Conservation (phyloP, 1,140 invertebrate genomes). For the Cotesia chilonis region DNA sequence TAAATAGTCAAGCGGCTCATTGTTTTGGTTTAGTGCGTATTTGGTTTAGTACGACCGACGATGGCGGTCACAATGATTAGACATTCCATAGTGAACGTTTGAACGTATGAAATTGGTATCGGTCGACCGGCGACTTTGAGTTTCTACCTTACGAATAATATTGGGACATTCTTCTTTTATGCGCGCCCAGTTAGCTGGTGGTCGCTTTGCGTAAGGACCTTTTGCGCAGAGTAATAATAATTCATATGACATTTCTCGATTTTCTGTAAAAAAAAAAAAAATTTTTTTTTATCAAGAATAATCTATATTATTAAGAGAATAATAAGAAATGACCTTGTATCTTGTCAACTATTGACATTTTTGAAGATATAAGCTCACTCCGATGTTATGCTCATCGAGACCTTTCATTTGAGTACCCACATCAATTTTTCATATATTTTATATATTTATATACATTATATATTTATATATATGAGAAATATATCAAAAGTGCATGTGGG, state of each 20-base stretch:
- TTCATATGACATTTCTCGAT: conserved; percentile 65
- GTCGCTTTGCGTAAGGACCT: conserved; percentile 66
- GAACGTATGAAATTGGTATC: conserved; percentile 45
- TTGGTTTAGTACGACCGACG: conserved; percentile 13
- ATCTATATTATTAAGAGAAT: too few species aligned
- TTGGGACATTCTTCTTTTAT: conserved; percentile 67
- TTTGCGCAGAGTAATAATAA: conserved; percentile 67
- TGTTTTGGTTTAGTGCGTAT: neutral
- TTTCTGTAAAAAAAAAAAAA: conserved; percentile 45
- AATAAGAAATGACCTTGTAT: too few species aligned
- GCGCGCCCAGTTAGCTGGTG: conserved; percentile 66
- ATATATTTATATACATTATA: too few species aligned
- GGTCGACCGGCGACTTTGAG: conserved; percentile 39
- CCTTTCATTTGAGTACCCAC: too few species aligned
- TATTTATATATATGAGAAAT: too few species aligned
- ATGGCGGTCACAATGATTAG: neutral
- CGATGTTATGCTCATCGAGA: too few species aligned
- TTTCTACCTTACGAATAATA: conserved; percentile 66
- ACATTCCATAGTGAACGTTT: conserved; percentile 44
- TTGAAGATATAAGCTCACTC: too few species aligned
- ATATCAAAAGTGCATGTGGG: too few species aligned
- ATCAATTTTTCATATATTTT: too few species aligned
- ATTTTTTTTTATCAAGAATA: neutral
- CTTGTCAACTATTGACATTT: too few species aligned
- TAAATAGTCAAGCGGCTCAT: neutral